A percentile compares a stretch with the other conserved stretches of the same genome.
phyloP scores from a whole-genome alignment of 2,888 invertebrate genomes.

The Zelleria hepariella region DNA sequence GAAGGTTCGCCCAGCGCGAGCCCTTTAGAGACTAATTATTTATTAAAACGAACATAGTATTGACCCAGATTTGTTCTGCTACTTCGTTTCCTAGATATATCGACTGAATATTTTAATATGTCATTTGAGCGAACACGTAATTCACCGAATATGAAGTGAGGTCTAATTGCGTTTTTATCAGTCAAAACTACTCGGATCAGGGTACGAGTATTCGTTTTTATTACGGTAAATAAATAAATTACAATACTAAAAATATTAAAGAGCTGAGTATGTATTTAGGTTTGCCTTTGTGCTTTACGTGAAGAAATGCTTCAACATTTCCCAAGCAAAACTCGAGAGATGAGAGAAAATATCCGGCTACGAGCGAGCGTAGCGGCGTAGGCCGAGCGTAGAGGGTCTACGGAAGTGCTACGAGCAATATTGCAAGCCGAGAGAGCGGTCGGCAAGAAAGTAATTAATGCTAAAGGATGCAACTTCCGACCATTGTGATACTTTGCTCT shows the following conservation, averaged over 20 bases:
- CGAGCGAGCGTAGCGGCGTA: not conserved
- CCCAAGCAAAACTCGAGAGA: not conserved
- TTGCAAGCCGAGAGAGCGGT: not conserved
- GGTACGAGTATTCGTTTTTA: not conserved
- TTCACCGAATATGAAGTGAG: not conserved
- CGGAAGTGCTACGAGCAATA: not conserved
- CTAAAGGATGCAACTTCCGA: not conserved
- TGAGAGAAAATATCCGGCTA: not conserved
- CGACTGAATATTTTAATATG: not conserved
- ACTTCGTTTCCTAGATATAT: not conserved
- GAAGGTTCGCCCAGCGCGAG: not conserved
- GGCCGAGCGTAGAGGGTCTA: not conserved
- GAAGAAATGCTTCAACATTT: not conserved
- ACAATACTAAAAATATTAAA: not conserved
- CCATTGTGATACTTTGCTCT: not conserved
- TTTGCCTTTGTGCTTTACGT: not conserved
- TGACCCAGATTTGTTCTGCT: not conserved
- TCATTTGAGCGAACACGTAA: not conserved
- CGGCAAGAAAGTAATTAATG: not conserved
- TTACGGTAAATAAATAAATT: not conserved
- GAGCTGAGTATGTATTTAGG: not conserved
- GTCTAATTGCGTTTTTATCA: not conserved
- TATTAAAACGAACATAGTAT: not conserved
- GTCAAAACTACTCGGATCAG: too few species aligned
- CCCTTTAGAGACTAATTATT: slow-evolving; percentile 2